These are phyloP conservation scores for Sialia sialis DNA, from an alignment of 2,113 vertebrate species.

Conservation along the genomic window DNA sequence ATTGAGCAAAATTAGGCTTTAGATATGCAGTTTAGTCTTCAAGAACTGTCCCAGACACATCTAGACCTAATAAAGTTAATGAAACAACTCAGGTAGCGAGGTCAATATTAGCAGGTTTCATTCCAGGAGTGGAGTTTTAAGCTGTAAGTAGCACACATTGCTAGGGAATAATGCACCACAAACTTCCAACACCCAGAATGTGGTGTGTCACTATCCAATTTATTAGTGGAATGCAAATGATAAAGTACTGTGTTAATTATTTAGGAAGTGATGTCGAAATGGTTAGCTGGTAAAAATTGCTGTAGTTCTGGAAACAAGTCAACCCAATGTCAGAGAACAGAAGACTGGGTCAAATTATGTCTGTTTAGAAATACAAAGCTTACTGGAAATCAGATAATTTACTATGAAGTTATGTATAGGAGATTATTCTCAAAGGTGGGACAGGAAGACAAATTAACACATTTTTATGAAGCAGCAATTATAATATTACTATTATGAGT, in stretches of 20 bases:
- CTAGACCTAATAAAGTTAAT: background rate
- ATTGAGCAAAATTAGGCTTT: background rate
- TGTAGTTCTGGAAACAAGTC: background rate
- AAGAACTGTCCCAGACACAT: background rate
- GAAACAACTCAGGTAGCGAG: background rate
- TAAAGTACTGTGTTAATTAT: slow-evolving; percentile 11
- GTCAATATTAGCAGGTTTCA: background rate
- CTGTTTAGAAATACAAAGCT: background rate
- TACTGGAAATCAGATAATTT: background rate
- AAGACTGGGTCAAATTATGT: background rate
- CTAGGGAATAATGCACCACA: background rate
- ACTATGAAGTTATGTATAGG: background rate
- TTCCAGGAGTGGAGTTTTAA: background rate
- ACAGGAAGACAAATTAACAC: background rate
- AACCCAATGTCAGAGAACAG: background rate
- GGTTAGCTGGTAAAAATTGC: slow-evolving; percentile 7
- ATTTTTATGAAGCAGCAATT: background rate
- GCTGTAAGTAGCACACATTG: background rate
- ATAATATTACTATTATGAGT: background rate
- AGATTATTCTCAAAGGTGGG: background rate
- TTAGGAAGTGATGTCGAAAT: slow-evolving; percentile 40
- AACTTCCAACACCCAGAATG: background rate
- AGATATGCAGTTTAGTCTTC: background rate
- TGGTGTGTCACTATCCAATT: slow-evolving; percentile 10
- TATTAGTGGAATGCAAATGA: slow-evolving; percentile 48